Evolutionary conservation across 1,140 invertebrate genomes (phyloP).

Genomic region (Lepidostoma basale): DNA sequence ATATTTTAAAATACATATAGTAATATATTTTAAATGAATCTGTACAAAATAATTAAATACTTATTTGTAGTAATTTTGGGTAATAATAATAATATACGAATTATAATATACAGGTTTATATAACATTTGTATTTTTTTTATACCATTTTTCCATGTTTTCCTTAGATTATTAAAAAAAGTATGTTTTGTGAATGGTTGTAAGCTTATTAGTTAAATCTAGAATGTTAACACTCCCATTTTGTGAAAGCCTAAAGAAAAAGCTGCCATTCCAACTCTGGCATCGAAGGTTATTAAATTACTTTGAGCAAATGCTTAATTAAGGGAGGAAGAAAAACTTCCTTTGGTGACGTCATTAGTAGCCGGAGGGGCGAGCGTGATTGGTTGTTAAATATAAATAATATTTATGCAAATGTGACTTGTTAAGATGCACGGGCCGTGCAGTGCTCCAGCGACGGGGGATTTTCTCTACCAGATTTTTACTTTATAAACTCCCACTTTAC

Average conservation of each 20-base stretch:
- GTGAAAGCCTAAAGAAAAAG: neutral
- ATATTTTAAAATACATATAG: too few relatives aligned
- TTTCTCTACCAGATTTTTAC: too few relatives aligned
- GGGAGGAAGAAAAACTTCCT: neutral
- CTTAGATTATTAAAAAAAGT: too few relatives aligned
- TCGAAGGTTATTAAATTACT: constrained; percentile 13
- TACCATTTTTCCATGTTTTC: too few relatives aligned
- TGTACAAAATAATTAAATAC: too few relatives aligned
- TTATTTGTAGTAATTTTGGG: too few relatives aligned
- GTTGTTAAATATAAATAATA: constrained; percentile 41
- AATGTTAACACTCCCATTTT: neutral
- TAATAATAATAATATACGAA: too few relatives aligned
- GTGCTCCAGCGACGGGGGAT: neutral
- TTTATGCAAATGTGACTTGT: constrained; percentile 41
- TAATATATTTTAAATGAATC: too few relatives aligned
- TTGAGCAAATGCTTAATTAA: constrained; percentile 1
- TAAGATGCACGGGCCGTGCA: constrained; percentile 32
- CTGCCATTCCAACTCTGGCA: neutral
- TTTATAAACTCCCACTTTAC: too few relatives aligned
- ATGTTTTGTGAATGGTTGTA: too few relatives aligned
- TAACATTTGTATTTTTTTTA: too few relatives aligned
- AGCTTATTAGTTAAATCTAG: neutral
- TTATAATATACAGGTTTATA: too few relatives aligned
- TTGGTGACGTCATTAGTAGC: constrained; percentile 9
- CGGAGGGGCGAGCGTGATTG: constrained; percentile 7